phyloP scores from a whole-genome alignment of 2,797 vertebrate species.

The Artibeus lituratus region DNA sequence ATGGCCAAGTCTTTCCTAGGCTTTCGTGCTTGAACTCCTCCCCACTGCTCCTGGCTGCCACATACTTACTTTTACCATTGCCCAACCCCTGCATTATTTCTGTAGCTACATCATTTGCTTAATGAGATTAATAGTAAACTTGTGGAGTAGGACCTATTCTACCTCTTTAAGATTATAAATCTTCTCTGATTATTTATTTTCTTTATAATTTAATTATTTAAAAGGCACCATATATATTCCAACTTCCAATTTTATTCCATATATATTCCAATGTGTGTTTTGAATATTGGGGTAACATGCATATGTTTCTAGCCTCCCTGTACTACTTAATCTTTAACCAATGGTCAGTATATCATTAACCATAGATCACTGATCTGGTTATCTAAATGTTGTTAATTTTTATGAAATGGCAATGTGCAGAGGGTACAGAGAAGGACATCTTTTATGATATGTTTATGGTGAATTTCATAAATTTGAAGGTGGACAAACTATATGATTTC shows the following conservation, averaged over 20 bases:
- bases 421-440: background rate
- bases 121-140: background rate
- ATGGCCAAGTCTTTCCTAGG: background rate
- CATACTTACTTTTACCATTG: background rate
- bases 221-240: background rate
- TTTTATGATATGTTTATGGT: background rate
- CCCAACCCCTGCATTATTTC: background rate
- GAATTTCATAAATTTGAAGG: constrained; percentile 1
- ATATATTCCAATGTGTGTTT: no score
- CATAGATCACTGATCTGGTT: background rate
- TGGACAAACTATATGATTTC: background rate
- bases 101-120: background rate
- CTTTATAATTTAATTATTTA: background rate
- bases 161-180: background rate
- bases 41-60: background rate
- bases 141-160: background rate
- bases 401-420: background rate
- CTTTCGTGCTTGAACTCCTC: background rate
- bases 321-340: background rate
- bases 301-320: background rate
- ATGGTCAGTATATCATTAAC: background rate
- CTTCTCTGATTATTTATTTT: background rate
- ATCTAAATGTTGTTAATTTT: background rate
- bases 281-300: background rate
- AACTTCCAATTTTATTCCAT: background rate